These are phyloP conservation scores for Pissodes strobi DNA, from an alignment of 1,140 invertebrate genomes.

Conservation along the genomic window DNA sequence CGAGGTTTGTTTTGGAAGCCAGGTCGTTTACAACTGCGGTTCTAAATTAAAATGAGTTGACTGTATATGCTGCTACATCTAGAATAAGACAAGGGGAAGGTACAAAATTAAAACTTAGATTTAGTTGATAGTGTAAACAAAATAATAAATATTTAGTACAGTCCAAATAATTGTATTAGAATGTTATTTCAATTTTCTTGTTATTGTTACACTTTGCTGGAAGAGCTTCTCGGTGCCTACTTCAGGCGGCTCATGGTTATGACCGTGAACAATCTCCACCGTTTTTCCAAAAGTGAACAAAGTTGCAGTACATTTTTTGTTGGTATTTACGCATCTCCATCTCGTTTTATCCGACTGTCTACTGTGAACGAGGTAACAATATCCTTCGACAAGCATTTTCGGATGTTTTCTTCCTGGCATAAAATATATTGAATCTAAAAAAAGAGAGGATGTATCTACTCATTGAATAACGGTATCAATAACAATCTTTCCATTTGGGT, in stretches of 20 bases:
- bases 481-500: too few relatives aligned
- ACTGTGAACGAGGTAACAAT: constrained; percentile 34
- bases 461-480: too few relatives aligned
- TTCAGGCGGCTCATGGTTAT: constrained; percentile 36
- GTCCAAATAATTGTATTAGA: too few relatives aligned
- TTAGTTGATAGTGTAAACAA: too few relatives aligned
- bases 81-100: too few relatives aligned
- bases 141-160: too few relatives aligned
- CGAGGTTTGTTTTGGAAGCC: too few relatives aligned
- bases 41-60: too few relatives aligned
- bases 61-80: too few relatives aligned
- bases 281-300: constrained; percentile 37
- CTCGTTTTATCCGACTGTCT: constrained; percentile 29
- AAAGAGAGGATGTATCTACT: too few relatives aligned
- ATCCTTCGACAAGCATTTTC: constrained; percentile 37
- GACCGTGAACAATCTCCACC: constrained; percentile 32
- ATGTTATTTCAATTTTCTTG: constrained; percentile 4
- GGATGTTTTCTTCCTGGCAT: constrained; percentile 36
- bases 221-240: constrained; percentile 10
- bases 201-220: constrained; percentile 14
- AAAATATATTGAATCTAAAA: constrained; percentile 39
- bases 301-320: constrained; percentile 37
- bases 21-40: too few relatives aligned
- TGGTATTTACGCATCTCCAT: constrained; percentile 40
- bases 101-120: too few relatives aligned